A percentile compares a stretch with the other conserved stretches of the same genome.
Conservation (phyloP, 2,888 invertebrate species). For the Ophion slaviceki region DNA sequence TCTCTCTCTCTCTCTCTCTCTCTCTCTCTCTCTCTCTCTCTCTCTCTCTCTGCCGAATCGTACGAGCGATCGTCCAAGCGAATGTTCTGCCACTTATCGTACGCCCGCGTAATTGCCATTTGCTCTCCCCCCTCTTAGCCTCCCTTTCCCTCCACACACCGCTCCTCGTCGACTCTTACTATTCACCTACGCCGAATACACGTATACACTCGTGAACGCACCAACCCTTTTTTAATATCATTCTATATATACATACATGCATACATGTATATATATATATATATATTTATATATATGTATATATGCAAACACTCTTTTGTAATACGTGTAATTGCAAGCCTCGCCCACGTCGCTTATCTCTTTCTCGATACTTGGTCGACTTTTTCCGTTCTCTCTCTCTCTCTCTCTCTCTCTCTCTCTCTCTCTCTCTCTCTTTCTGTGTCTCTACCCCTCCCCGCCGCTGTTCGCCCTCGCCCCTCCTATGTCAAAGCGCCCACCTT, state of each 20-base stretch:
- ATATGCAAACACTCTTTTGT: not conserved
- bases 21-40: conserved; percentile 1
- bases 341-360: conserved; percentile 39
- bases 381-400: too few species aligned
- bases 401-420: conserved; percentile 9
- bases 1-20: not conserved
- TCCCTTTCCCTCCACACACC: not conserved
- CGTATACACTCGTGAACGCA: not conserved
- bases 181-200: not conserved
- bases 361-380: not conserved
- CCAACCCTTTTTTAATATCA: not conserved
- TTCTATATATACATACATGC: not conserved
- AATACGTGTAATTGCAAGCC: conserved; percentile 46
- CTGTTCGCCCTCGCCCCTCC: too few species aligned
- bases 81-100: conserved; percentile 58
- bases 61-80: conserved; percentile 57
- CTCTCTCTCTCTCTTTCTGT: too few species aligned
- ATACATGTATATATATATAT: too few species aligned
- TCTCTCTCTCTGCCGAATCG: conserved; percentile 38
- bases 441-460: too few species aligned
- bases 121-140: conserved; percentile 12
- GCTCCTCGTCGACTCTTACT: not conserved
- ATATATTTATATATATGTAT: not conserved
- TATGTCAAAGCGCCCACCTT: too few species aligned
- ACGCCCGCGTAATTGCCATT: conserved; percentile 62